Evolutionary conservation across 2,113 vertebrate species (phyloP).

Genomic region (Naja naja): DNA sequence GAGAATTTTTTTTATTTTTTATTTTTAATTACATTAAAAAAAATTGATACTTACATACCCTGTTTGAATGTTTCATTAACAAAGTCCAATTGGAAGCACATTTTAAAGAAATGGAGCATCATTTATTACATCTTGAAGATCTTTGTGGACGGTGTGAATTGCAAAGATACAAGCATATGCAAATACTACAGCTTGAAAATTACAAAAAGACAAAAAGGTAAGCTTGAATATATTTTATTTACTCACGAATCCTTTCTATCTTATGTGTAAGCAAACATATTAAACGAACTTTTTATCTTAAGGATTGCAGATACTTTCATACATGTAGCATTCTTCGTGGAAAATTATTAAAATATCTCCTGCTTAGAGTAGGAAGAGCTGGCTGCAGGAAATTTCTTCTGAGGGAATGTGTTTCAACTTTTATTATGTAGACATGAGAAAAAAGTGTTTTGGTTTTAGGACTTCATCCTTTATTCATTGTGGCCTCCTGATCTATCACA

Average conservation of each 20-base stretch:
- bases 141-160: slow-evolving; percentile 89
- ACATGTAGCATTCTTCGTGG: not conserved
- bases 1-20: no score
- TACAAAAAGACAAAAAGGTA: slow-evolving; percentile 93
- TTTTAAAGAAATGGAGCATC: slow-evolving; percentile 91
- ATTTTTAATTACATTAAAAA: no score
- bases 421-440: not conserved
- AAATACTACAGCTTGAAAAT: slow-evolving; percentile 80
- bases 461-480: not conserved
- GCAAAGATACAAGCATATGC: slow-evolving; percentile 78
- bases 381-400: not conserved
- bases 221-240: slow-evolving; percentile 30
- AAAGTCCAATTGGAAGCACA: slow-evolving; percentile 85
- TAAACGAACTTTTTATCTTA: not conserved
- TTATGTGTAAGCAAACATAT: not conserved
- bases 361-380: not conserved
- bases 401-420: not conserved
- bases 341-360: not conserved
- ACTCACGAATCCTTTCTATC: not conserved
- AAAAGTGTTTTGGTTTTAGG: not conserved
- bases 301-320: not conserved
- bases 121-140: slow-evolving; percentile 83
- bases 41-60: not conserved
- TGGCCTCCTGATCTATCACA: not conserved
- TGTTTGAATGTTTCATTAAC: slow-evolving; percentile 52